Evolutionary conservation across 2,113 vertebrate genomes (phyloP).

Genomic region (Cochlearius cochlearius): DNA sequence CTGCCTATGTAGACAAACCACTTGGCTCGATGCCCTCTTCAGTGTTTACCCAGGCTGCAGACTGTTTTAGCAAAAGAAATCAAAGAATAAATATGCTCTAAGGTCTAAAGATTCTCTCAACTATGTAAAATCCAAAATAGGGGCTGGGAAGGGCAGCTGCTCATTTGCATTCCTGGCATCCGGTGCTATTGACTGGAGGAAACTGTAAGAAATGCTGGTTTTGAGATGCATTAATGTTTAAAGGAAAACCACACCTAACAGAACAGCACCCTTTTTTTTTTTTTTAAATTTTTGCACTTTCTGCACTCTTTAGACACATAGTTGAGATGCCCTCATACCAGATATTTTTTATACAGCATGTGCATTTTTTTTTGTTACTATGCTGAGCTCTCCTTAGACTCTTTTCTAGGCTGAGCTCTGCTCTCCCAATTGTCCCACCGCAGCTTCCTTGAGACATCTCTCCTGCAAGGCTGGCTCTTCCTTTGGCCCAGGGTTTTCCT

Average conservation of each 20-base stretch:
- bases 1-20: slow-evolving; percentile 35
- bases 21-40: slow-evolving; percentile 36
- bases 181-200: not conserved
- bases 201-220: not conserved
- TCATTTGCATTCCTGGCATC: slow-evolving; percentile 48
- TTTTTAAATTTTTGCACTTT: not conserved
- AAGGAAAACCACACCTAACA: not conserved
- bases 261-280: not conserved
- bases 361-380: not conserved
- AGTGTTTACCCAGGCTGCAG: slow-evolving; percentile 47
- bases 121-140: slow-evolving; percentile 15
- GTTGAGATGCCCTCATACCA: not conserved
- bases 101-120: slow-evolving; percentile 65
- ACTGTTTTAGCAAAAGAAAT: slow-evolving; percentile 53
- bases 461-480: not conserved
- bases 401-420: not conserved
- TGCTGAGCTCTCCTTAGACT: not conserved
- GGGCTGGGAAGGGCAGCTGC: slow-evolving; percentile 35
- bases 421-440: not conserved
- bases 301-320: not conserved
- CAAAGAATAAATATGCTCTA: slow-evolving; percentile 57
- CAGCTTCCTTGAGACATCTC: not conserved
- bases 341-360: not conserved
- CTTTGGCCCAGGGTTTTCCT: not conserved
- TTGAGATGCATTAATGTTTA: slow-evolving; percentile 6